Percentiles rank a stretch among this genome's conserved stretches.
These are phyloP conservation scores for Acropora tenuis DNA, from an alignment of 64 coral and sea anemone species.

Conservation along the genomic window DNA sequence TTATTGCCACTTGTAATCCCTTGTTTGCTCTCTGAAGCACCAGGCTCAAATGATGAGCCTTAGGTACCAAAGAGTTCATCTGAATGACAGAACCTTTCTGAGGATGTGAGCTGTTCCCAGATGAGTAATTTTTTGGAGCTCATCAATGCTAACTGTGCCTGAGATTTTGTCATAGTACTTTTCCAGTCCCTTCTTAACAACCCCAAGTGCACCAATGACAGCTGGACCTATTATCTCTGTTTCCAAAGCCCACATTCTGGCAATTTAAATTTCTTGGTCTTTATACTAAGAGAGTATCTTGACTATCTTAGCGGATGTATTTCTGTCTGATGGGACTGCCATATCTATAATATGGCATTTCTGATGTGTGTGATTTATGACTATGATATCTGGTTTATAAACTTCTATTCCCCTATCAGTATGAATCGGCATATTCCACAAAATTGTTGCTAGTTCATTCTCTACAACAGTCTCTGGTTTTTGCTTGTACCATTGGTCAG, in stretches of 20 bases:
- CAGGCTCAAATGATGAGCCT: background rate
- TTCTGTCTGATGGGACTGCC: too few species aligned
- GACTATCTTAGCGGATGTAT: background rate
- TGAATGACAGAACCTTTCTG: slow-evolving; percentile 2
- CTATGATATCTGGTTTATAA: too few species aligned
- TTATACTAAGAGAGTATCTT: slow-evolving; percentile 2
- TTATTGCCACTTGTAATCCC: background rate
- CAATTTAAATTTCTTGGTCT: background rate
- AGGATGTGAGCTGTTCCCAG: background rate
- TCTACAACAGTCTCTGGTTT: too few species aligned
- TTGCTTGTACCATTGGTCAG: too few species aligned
- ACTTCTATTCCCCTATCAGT: too few species aligned
- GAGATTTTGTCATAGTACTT: background rate
- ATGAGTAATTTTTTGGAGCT: background rate
- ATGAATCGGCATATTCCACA: too few species aligned
- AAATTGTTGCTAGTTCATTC: too few species aligned
- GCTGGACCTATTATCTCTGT: background rate
- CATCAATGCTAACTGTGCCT: background rate
- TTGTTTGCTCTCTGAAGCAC: background rate
- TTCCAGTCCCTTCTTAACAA: slow-evolving; percentile 1
- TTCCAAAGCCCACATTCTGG: background rate
- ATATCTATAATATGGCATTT: too few species aligned
- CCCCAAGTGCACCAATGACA: background rate
- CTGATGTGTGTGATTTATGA: too few species aligned
- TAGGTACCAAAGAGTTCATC: slow-evolving; percentile 4